Evolutionary conservation across 2,888 invertebrate genomes (phyloP).

Genomic region (Carterocephalus palaemon): DNA sequence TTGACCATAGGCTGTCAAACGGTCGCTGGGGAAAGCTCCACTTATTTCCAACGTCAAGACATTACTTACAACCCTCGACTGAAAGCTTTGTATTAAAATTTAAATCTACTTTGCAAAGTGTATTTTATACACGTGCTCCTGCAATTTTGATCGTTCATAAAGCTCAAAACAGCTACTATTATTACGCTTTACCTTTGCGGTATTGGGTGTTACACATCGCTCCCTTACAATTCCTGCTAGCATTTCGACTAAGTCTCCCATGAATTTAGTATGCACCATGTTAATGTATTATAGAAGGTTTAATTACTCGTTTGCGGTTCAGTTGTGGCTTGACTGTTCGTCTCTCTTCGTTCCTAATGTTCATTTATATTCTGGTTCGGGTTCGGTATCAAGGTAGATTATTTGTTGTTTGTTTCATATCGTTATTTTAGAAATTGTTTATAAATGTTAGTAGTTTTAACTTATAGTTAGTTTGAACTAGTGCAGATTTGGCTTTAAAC

Average conservation of each 20-base stretch:
- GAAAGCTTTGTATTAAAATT: slow-evolving; percentile 78
- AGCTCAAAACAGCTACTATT: slow-evolving; percentile 73
- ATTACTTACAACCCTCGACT: slow-evolving; percentile 73
- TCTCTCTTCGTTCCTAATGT: slow-evolving; percentile 31
- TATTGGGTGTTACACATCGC: slow-evolving; percentile 72
- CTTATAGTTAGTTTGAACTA: slow-evolving; percentile 8
- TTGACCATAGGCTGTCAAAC: slow-evolving; percentile 13
- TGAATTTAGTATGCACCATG: slow-evolving; percentile 71
- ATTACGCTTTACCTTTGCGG: slow-evolving; percentile 72
- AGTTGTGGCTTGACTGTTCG: slow-evolving; percentile 55
- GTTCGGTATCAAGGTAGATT: slow-evolving; percentile 8
- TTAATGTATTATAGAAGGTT: slow-evolving; percentile 73
- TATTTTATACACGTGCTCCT: slow-evolving; percentile 78
- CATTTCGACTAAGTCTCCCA: slow-evolving; percentile 64
- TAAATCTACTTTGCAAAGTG: slow-evolving; percentile 79
- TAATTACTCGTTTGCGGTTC: slow-evolving; percentile 73
- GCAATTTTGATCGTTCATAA: slow-evolving; percentile 79
- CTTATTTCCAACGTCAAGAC: slow-evolving; percentile 67
- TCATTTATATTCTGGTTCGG: slow-evolving; percentile 43
- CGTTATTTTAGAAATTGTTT: too few species aligned
- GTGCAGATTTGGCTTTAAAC: slow-evolving; percentile 7
- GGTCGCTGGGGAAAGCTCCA: slow-evolving; percentile 47
- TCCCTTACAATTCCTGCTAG: slow-evolving; percentile 58
- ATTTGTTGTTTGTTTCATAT: slow-evolving; percentile 19
- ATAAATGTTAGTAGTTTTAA: too few species aligned